Base-by-base conservation (phyloP, 2,797 vertebrate species). In the Acestrorhynchus altus region DNA sequence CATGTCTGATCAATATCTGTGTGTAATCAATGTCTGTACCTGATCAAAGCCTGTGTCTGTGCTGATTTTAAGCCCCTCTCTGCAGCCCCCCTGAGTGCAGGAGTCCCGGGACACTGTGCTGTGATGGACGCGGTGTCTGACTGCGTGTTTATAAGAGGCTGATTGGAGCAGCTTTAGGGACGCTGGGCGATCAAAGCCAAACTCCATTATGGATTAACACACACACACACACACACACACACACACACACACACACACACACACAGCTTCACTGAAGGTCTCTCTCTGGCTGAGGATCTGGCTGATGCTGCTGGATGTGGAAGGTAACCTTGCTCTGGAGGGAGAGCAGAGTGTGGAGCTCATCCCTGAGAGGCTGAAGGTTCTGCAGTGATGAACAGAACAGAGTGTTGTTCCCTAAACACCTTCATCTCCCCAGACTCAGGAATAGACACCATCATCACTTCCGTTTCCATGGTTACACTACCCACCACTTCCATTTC, bases 191-290 rank as follows among this genome's bases (percentile, higher is more conserved):
- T 74, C 74, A 77, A 73, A 83, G 88, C 89, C 86, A 88, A 85
- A 87, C 85, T 88, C 87, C 91, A 92, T 92, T 92, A 92, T 87
- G 74, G 79, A 87, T 90, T 90, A 83, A 86, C 83, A 87, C 89
- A 92, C 90, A 90, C 91, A 89, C 83, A 35, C 65, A 52, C 24
- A n/a, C 52, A 81, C 71, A 80, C 83, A 35, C 65, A 54, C 26
- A 86, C 83, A 87, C 89, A 92, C 90, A 90, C 91, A 89, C 83
- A 35, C 65, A 54, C 26, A 86, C 83, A 87, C 89, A 92, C 90
- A 90, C 91, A 89, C 83, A 64, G 52, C 67, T 61, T 67, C 46
- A 52, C 10, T 78, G 70, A 65, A 83, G 69, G 69, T 51, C 46
- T 16, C 72, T 63, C 90, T 88, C 59, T 47, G 28, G 22, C 78